A percentile compares a stretch with the other conserved stretches of the same genome.
phyloP scores from a whole-genome alignment of 1,140 invertebrate genomes.

The Pachypeltis micranthus region DNA sequence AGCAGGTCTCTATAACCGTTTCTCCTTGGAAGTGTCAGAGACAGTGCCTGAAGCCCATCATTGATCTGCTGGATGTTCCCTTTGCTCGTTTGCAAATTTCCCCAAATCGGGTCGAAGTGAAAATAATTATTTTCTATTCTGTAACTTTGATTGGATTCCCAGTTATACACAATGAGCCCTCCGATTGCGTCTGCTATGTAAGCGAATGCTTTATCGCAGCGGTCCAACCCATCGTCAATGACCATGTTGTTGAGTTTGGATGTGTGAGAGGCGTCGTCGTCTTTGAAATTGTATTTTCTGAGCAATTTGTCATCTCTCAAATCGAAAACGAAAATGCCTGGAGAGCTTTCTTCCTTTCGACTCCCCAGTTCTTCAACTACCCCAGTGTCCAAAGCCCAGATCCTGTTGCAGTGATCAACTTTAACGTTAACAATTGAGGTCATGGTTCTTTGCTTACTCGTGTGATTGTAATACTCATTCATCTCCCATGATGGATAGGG shows the following conservation, averaged over 20 bases:
- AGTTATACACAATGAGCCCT: conserved; percentile 60
- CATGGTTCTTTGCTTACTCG: conserved; percentile 53
- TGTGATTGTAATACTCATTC: conserved; percentile 39
- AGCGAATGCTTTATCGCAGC: conserved; percentile 56
- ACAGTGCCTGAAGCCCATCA: conserved; percentile 59
- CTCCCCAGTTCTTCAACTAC: conserved; percentile 45
- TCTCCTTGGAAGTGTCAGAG: conserved; percentile 40
- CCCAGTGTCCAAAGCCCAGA: conserved; percentile 65
- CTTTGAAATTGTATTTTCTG: conserved; percentile 47
- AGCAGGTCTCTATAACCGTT: conserved; percentile 58
- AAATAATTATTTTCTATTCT: conserved; percentile 64
- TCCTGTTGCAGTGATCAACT: conserved; percentile 50
- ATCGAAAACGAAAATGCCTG: conserved; percentile 57
- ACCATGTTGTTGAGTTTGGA: conserved; percentile 33
- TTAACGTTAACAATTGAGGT: conserved; percentile 55
- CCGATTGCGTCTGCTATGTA: conserved; percentile 60
- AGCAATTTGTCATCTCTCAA: conserved; percentile 51
- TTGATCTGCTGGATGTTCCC: conserved; percentile 52
- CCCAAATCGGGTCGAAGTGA: conserved; percentile 62
- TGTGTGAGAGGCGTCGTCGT: conserved; percentile 47
- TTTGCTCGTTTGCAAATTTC: conserved; percentile 52
- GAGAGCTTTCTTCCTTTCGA: conserved; percentile 41
- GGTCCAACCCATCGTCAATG: conserved; percentile 49
- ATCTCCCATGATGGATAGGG: conserved; percentile 54
- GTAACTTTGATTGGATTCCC: conserved; percentile 58